Conservation (phyloP, 2,888 invertebrate genomes). For the Pyrochroa serraticornis region DNA sequence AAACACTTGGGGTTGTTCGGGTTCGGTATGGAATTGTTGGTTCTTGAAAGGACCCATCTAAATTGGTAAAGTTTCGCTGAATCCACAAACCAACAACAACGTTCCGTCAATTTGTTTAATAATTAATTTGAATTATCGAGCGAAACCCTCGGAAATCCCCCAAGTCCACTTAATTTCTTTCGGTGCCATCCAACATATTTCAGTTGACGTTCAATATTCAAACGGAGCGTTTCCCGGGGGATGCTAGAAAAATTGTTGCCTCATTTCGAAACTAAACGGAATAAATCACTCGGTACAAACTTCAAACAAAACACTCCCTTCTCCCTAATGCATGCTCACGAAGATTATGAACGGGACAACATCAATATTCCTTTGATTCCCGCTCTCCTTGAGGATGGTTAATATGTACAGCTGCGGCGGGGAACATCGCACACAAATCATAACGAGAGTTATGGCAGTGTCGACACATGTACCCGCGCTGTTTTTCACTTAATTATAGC, state of each 20-base stretch:
- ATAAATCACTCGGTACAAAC: conserved; percentile 41
- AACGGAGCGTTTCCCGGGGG: conserved; percentile 34
- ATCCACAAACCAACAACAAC: too few relatives aligned
- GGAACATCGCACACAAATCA: conserved; percentile 39
- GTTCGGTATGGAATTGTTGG: too few relatives aligned
- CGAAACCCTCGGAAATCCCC: too few relatives aligned
- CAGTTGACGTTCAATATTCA: conserved; percentile 38
- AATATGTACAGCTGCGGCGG: conserved; percentile 31
- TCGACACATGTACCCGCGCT: conserved; percentile 40
- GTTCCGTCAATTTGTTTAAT: too few relatives aligned
- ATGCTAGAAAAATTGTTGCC: conserved; percentile 39
- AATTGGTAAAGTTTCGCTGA: too few relatives aligned
- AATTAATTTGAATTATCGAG: too few relatives aligned
- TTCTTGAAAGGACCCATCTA: too few relatives aligned
- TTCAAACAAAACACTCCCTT: conserved; percentile 39
- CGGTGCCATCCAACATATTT: too few relatives aligned
- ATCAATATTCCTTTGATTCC: conserved; percentile 31
- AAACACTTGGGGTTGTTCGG: too few relatives aligned
- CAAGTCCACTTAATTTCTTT: too few relatives aligned
- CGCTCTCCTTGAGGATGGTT: conserved; percentile 17
- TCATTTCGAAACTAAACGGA: conserved; percentile 39
- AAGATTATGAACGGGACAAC: conserved; percentile 29
- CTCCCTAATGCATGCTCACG: conserved; percentile 24
- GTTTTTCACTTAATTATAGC: conserved; percentile 29
- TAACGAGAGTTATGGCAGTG: conserved; percentile 37